A percentile compares a stretch with the other conserved stretches of the same genome.
Conservation (phyloP, 2,113 vertebrate species). For the Sylvia atricapilla region DNA sequence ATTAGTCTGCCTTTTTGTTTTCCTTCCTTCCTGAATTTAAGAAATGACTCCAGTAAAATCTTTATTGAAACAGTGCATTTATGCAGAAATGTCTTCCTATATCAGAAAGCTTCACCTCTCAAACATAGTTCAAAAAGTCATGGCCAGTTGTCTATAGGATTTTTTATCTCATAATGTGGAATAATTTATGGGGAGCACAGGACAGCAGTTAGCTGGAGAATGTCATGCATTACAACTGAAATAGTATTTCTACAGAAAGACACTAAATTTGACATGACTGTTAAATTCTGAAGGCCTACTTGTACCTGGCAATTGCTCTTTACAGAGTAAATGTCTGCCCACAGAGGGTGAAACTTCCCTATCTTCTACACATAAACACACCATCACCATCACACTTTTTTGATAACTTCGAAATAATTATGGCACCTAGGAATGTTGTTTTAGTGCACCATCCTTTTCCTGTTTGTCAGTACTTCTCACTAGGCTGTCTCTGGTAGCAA, state of each 20-base stretch:
- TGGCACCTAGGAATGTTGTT: not conserved
- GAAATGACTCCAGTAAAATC: not conserved
- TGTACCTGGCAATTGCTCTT: not conserved
- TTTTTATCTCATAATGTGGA: not conserved
- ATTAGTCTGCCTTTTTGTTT: not conserved
- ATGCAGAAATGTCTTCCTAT: not conserved
- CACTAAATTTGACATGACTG: not conserved
- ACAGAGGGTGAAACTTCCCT: not conserved
- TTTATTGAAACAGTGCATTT: not conserved
- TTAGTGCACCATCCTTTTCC: constrained; percentile 29
- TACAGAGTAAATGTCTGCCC: constrained; percentile 1
- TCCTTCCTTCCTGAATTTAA: not conserved
- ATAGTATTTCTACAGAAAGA: not conserved
- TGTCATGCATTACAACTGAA: not conserved
- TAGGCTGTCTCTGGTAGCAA: constrained; percentile 34
- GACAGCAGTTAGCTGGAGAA: not conserved
- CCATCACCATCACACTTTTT: not conserved
- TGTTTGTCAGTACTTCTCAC: constrained; percentile 27
- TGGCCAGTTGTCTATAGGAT: not conserved
- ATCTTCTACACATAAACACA: not conserved
- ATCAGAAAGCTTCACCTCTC: not conserved
- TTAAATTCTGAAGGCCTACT: not conserved
- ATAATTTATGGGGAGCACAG: not conserved
- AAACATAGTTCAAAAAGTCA: not conserved
- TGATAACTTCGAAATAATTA: constrained; percentile 35